Conservation (phyloP, 1,140 invertebrate genomes). For the Octopus bimaculoides region DNA sequence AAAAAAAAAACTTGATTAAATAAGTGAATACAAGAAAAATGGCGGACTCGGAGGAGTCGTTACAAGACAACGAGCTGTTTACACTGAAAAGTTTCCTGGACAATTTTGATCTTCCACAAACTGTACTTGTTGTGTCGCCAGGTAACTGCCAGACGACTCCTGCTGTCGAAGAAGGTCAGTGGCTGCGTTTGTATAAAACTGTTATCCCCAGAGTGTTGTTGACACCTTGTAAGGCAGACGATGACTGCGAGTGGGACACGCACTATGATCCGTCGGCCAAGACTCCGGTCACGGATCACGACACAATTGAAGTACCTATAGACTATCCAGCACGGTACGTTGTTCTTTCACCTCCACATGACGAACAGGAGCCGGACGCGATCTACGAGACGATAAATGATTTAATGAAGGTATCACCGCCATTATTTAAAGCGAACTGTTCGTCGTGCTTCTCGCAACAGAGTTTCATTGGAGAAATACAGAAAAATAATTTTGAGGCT, state of each 20-base stretch:
- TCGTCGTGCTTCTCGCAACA: neutral
- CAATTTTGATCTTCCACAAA: constrained; percentile 1
- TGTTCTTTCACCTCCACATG: neutral
- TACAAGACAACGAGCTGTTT: neutral
- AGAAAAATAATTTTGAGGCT: neutral
- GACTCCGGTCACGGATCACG: neutral
- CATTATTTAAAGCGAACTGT: constrained; percentile 3
- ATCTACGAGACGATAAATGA: constrained; percentile 1
- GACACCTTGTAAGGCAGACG: neutral
- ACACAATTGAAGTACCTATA: neutral
- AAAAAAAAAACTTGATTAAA: no score
- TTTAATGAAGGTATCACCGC: neutral
- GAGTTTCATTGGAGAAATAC: neutral
- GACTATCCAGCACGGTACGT: neutral
- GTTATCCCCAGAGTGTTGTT: neutral
- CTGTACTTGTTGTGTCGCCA: neutral
- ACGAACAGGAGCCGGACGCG: neutral
- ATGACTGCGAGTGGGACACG: neutral
- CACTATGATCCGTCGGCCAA: neutral
- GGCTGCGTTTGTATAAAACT: neutral
- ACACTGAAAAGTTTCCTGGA: neutral
- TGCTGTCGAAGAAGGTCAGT: neutral
- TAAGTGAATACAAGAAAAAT: neutral
- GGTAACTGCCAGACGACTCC: neutral
- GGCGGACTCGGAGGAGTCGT: neutral